Percentiles rank a stretch among this genome's conserved stretches.
Evolutionary conservation across 92 coral and sea anemone genomes (phyloP).

Genomic region (Palythoa caribaeorum): DNA sequence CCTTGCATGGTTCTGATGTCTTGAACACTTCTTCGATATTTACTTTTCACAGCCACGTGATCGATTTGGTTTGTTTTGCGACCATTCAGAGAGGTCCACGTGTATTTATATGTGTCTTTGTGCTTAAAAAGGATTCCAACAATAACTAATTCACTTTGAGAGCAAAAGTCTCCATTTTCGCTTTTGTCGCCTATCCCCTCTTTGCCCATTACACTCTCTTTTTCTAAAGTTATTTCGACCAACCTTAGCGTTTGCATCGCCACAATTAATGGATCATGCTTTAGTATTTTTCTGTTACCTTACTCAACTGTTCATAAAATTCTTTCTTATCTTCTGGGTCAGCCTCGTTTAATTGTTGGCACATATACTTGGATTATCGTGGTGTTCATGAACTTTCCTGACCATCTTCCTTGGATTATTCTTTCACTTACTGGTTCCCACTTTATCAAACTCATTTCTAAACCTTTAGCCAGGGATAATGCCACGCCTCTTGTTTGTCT

Average conservation of each 20-base stretch:
- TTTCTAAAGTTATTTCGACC: constrained; percentile 6
- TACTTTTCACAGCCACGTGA: too few relatives aligned
- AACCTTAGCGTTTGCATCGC: constrained; percentile 2
- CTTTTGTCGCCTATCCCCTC: constrained; percentile 3
- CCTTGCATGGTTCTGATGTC: too few relatives aligned
- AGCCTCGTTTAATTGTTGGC: not conserved
- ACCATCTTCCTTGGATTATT: not conserved
- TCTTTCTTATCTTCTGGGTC: not conserved
- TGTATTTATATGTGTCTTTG: too few relatives aligned
- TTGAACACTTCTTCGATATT: too few relatives aligned
- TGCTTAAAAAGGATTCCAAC: too few relatives aligned
- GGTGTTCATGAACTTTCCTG: not conserved
- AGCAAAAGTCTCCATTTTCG: constrained; percentile 14
- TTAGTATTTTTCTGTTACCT: not conserved
- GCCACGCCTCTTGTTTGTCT: constrained; percentile 35
- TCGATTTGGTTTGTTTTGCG: too few relatives aligned
- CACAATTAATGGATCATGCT: not conserved
- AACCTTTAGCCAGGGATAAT: not conserved
- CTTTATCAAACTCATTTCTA: not conserved
- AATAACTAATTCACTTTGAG: constrained; percentile 3
- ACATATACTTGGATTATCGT: constrained; percentile 8
- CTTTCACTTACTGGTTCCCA: not conserved
- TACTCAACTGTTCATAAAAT: constrained; percentile 4
- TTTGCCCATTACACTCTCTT: not conserved
- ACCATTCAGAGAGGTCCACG: too few relatives aligned